Percentiles rank a stretch among this genome's conserved stretches.
Conservation (phyloP, 2,888 invertebrate genomes). For the Idaea dimidiata region DNA sequence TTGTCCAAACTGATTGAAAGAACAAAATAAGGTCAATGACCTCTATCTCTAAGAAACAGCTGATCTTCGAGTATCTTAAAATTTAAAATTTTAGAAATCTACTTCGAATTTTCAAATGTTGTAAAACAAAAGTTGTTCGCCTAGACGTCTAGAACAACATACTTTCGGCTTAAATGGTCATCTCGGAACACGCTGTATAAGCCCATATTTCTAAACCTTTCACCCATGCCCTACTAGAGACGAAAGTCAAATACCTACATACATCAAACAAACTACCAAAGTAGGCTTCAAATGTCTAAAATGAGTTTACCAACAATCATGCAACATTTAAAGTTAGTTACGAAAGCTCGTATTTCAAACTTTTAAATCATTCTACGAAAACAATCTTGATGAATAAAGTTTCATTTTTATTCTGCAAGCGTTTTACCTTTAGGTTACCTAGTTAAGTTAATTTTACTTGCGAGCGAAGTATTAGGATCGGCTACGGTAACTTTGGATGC, state of each 20-base stretch:
- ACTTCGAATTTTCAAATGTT: too few species aligned
- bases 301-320: constrained; percentile 9
- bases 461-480: background rate
- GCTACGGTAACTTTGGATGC: too few species aligned
- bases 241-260: background rate
- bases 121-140: too few species aligned
- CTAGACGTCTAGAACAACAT: too few species aligned
- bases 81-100: too few species aligned
- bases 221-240: background rate
- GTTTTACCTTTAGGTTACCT: background rate
- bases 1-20: too few species aligned
- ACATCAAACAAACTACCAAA: background rate
- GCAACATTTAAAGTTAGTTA: constrained; percentile 13
- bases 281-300: background rate
- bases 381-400: constrained; percentile 24
- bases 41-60: too few species aligned
- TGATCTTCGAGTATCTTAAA: too few species aligned
- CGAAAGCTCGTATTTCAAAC: constrained; percentile 18
- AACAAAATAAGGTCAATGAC: too few species aligned
- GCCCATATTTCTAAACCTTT: too few species aligned
- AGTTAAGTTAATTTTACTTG: background rate
- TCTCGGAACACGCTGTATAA: too few species aligned
- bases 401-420: constrained; percentile 20
- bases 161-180: too few species aligned
- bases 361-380: constrained; percentile 10